Conservation (phyloP, 2,113 vertebrate species). For the Passer domesticus region DNA sequence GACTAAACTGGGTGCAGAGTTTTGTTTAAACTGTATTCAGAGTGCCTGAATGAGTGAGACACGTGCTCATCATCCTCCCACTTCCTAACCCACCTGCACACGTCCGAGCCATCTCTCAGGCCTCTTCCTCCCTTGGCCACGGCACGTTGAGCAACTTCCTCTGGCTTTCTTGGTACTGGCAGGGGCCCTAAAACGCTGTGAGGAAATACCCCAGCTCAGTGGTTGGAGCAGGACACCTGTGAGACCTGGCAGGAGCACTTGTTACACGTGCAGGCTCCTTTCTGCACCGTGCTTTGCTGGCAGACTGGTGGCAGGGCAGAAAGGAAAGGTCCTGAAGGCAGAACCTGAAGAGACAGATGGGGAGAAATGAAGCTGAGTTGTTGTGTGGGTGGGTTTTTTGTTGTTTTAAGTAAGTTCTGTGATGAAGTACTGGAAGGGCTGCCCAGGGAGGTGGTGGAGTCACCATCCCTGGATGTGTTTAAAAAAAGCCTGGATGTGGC, state of each 20-base stretch:
- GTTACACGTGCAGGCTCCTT: fast-evolving
- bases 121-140: not conserved
- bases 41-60: not conserved
- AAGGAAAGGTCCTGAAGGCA: not conserved
- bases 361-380: not conserved
- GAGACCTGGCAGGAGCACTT: not conserved
- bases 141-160: not conserved
- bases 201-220: not conserved
- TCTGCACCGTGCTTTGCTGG: fast-evolving
- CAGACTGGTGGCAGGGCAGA: not conserved
- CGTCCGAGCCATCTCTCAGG: fast-evolving
- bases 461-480: not conserved
- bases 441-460: not conserved
- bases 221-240: not conserved
- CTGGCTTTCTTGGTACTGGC: not conserved
- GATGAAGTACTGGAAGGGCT: not conserved
- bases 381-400: not conserved
- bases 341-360: not conserved
- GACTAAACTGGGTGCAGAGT: fast-evolving
- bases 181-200: not conserved
- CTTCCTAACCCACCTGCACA: fast-evolving
- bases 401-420: not conserved
- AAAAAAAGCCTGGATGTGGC: not conserved
- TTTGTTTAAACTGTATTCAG: not conserved
- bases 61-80: fast-evolving